Base-by-base conservation (phyloP, 2,888 invertebrate genomes). In the Leistus spinibarbis region DNA sequence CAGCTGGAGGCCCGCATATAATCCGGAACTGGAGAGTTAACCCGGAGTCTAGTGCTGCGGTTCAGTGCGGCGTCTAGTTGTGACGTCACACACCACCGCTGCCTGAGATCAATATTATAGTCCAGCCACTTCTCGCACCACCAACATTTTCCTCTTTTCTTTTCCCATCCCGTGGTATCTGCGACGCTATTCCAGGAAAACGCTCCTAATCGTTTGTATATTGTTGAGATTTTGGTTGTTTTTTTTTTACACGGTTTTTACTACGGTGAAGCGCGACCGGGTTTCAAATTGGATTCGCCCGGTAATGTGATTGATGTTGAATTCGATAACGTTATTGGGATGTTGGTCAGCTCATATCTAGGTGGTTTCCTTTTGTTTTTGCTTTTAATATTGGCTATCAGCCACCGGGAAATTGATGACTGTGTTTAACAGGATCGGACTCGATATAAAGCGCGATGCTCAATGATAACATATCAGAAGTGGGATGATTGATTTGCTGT, bases 41-140 rank as follows among this genome's bases (percentile, higher is more conserved):
- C 57, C 60, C 60, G 60, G 60, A 19, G 60, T 60, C 3, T 22
- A 19, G 22, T 60, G 60, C 60, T 60, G 60, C 60, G 60, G 60
- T 60, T 60, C 60, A 60, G 60, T 60, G 60, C 60, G 60, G 60
- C 60, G 60, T 60, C 60, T 60, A 60, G 20, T 60, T 9, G 60
- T 60, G 60, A 60, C 60, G 60, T 60, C 60, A 60, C 60, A 60
- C 60, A 60, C 60, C 19, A 16, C 60, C 19, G 5, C n/a, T 17
- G 54, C 20, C 60, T 60, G 60, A 60, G 60, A 60, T 60, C 60
- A 60, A 60, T 60, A 60, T 60, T 60, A 20, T 60, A 60, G 60
- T 20, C 60, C 20, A 10, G 20, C 60, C 3, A 60, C 16, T 60
- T 60, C 22, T 60, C 60, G 20, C 60, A 22, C 3, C 17, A 60